Conservation (phyloP, 2,113 vertebrate genomes). For the Corynorhinus townsendii region DNA sequence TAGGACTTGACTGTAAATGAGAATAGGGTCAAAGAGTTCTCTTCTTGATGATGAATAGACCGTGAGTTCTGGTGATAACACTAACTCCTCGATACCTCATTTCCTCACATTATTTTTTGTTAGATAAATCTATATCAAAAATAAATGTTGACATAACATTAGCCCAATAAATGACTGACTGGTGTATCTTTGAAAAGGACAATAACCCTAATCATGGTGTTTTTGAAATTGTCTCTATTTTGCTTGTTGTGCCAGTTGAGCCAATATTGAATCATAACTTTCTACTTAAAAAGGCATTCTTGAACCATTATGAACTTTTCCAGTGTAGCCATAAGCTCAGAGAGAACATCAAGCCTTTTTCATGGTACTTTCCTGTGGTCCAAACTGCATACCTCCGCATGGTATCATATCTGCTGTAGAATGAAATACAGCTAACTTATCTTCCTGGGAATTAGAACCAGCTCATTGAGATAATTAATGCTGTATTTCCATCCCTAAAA, state of each 20-base stretch:
- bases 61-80: neutral
- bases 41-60: neutral
- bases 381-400: neutral
- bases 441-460: neutral
- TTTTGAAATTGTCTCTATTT: neutral
- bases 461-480: neutral
- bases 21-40: neutral
- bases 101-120: neutral
- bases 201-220: neutral
- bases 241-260: neutral
- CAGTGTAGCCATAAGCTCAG: neutral
- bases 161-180: neutral
- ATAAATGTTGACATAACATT: neutral
- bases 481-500: neutral
- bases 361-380: neutral
- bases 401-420: neutral
- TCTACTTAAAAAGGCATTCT: neutral
- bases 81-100: neutral
- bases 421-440: neutral
- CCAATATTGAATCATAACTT: neutral
- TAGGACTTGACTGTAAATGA: neutral
- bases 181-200: neutral
- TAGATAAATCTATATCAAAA: neutral
- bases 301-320: neutral
- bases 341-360: neutral